Percentiles rank a stretch among this genome's conserved stretches.
Evolutionary conservation across 2,113 vertebrate genomes (phyloP).

Genomic region (Chroicocephalus ridibundus): DNA sequence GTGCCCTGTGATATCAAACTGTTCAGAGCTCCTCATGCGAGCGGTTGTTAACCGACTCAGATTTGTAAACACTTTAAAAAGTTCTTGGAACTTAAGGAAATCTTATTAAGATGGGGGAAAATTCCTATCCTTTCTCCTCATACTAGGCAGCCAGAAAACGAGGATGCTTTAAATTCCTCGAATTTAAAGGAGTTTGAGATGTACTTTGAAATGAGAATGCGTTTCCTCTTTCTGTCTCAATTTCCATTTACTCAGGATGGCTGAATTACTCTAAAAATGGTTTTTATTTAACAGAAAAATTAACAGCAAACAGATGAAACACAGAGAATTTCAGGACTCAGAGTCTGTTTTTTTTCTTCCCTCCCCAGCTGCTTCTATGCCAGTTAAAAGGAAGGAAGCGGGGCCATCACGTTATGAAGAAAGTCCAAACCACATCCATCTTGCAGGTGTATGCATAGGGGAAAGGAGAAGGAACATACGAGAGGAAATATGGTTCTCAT

Average conservation of each 20-base stretch:
- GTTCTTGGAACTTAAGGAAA: conserved; percentile 43
- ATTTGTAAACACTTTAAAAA: conserved; percentile 37
- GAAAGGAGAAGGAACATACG: neutral
- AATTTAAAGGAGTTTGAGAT: conserved; percentile 16
- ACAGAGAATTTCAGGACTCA: neutral
- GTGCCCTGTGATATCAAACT: neutral
- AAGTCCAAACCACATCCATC: neutral
- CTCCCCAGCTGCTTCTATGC: neutral
- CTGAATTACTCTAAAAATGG: neutral
- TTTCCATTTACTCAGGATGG: neutral
- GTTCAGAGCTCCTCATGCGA: neutral
- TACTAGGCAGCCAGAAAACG: neutral
- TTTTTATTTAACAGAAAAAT: neutral
- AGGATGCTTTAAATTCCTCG: conserved; percentile 40
- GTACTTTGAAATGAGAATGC: neutral
- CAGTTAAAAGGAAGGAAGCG: neutral
- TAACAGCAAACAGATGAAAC: neutral
- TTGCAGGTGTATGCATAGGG: neutral
- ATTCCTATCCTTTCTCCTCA: conserved; percentile 30
- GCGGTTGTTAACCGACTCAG: neutral
- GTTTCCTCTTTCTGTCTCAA: neutral
- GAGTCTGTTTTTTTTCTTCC: neutral
- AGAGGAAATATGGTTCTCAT: neutral
- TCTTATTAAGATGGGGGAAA: neutral
- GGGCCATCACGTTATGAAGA: neutral